These are phyloP conservation scores for Nettapus auritus DNA, from an alignment of 2,113 vertebrate genomes.

Conservation along the genomic window DNA sequence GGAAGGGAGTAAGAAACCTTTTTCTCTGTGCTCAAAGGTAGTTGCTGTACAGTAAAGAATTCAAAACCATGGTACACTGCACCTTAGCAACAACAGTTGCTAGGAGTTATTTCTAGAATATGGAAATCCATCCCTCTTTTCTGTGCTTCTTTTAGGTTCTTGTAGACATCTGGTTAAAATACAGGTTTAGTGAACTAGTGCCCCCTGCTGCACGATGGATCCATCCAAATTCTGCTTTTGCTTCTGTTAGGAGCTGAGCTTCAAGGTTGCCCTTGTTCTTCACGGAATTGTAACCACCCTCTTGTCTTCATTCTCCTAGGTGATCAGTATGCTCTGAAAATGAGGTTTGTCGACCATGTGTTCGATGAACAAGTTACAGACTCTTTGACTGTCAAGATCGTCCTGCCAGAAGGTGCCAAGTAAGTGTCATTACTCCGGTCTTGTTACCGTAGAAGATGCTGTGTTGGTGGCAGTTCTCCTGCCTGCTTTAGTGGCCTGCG, in stretches of 20 bases:
- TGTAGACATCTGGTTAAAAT: background rate
- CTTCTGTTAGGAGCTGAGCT: background rate
- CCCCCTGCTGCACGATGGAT: background rate
- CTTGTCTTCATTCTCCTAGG: slow-evolving; percentile 74
- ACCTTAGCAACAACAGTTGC: slow-evolving; percentile 2
- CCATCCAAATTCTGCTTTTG: background rate
- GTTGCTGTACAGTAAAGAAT: background rate
- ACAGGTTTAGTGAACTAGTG: background rate
- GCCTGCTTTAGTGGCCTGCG: background rate
- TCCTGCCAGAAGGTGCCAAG: slow-evolving; percentile 97
- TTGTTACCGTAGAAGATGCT: background rate
- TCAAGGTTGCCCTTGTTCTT: background rate
- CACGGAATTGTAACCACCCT: background rate
- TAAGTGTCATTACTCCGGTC: slow-evolving; percentile 70
- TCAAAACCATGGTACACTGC: background rate
- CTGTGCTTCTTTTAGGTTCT: background rate
- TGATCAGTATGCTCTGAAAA: slow-evolving; percentile 97
- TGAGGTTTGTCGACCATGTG: slow-evolving; percentile 96
- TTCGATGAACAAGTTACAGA: slow-evolving; percentile 98
- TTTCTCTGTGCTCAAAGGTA: background rate
- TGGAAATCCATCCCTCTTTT: background rate
- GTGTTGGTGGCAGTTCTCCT: background rate
- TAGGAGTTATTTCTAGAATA: slow-evolving; percentile 15
- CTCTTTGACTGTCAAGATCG: slow-evolving; percentile 91
- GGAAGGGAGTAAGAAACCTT: background rate